Evolutionary conservation across 2,888 invertebrate genomes (phyloP).

Genomic region (Melangyna quadrimaculata): DNA sequence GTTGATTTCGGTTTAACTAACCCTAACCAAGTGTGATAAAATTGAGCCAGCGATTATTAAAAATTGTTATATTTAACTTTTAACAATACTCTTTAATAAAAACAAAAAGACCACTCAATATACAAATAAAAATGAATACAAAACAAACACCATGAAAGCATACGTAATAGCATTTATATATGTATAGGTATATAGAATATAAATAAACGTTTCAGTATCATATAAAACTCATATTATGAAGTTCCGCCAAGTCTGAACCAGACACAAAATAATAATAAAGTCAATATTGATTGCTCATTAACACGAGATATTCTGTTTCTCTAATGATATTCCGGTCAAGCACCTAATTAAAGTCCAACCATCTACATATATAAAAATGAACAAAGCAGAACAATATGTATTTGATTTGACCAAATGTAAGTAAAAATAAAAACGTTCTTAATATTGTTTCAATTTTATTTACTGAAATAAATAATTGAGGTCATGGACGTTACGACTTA

Average conservation of each 20-base stretch:
- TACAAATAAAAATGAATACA: too few relatives aligned
- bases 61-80: too few relatives aligned
- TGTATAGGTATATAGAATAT: too few relatives aligned
- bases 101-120: too few relatives aligned
- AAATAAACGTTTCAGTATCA: background rate
- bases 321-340: background rate
- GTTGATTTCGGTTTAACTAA: too few relatives aligned
- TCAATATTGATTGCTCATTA: background rate
- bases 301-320: constrained; percentile 9
- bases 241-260: background rate
- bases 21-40: too few relatives aligned
- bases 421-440: background rate
- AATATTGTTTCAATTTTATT: background rate
- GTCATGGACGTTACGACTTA: background rate
- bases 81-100: too few relatives aligned
- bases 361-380: background rate
- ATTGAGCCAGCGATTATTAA: too few relatives aligned
- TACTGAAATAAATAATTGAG: background rate
- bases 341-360: constrained; percentile 9
- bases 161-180: too few relatives aligned
- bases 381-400: too few relatives aligned
- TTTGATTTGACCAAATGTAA: background rate
- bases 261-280: background rate
- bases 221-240: background rate
- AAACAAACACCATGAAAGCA: too few relatives aligned